Conservation (phyloP, 2,888 invertebrate genomes). For the Trachelus troglodyta region DNA sequence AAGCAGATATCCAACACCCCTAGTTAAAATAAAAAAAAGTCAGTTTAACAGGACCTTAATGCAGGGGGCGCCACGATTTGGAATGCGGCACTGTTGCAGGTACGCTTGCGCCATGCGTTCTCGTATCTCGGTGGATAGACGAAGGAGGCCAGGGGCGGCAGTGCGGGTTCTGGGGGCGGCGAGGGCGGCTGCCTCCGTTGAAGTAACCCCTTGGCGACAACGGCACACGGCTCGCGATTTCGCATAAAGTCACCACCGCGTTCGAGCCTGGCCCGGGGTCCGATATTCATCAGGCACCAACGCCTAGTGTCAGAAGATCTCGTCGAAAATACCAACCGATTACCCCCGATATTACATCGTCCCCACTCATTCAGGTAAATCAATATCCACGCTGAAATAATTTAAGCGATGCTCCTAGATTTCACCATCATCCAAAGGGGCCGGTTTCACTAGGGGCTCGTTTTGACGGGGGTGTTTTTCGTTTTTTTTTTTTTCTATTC, state of each 20-base stretch:
- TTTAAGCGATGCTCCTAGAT: neutral
- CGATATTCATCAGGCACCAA: neutral
- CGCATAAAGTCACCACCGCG: neutral
- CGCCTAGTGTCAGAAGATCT: constrained; percentile 4
- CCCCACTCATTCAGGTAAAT: constrained; percentile 54
- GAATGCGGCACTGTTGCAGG: constrained; percentile 26
- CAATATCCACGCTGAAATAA: constrained; percentile 27
- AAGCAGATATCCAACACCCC: neutral
- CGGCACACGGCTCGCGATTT: constrained; percentile 19
- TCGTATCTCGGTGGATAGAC: constrained; percentile 37
- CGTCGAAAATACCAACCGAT: constrained; percentile 15
- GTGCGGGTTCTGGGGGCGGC: constrained; percentile 65
- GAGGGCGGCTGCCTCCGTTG: constrained; percentile 63
- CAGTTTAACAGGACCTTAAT: neutral
- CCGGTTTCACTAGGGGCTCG: neutral
- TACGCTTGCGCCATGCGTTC: constrained; percentile 40
- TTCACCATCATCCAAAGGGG: neutral
- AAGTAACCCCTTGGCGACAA: constrained; percentile 59
- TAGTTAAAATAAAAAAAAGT: neutral
- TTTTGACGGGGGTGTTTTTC: neutral
- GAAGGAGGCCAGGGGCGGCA: constrained; percentile 54
- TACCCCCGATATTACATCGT: constrained; percentile 28
- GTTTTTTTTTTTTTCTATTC: neutral
- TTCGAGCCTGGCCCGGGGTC: neutral
- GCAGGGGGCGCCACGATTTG: constrained; percentile 17